phyloP scores from a whole-genome alignment of 2,113 vertebrate genomes.

The Notarius lentiginosus region DNA sequence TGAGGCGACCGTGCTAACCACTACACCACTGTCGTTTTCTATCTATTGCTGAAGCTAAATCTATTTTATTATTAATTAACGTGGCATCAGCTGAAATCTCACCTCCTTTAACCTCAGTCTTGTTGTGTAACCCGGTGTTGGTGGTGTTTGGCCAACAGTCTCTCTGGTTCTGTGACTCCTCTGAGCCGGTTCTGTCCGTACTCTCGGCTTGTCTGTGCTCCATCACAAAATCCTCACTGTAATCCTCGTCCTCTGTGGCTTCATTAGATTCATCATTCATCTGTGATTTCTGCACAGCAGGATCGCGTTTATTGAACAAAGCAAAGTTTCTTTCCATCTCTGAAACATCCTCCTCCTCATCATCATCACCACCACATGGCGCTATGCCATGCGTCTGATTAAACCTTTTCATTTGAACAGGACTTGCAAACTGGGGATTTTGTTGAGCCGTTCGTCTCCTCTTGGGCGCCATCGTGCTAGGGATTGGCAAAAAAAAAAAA shows the following conservation, averaged over 20 bases:
- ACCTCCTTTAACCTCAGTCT: conserved; percentile 50
- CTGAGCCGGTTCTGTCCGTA: not conserved
- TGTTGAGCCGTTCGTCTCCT: not conserved
- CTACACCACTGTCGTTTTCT: too few relatives aligned
- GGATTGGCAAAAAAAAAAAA: not conserved
- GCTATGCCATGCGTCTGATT: not conserved
- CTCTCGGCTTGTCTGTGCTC: not conserved
- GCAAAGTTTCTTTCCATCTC: conserved; percentile 59
- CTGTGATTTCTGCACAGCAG: not conserved
- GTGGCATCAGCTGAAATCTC: not conserved
- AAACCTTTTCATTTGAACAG: not conserved
- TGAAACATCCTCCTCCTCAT: conserved; percentile 34
- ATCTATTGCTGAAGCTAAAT: not conserved
- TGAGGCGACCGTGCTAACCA: too few relatives aligned
- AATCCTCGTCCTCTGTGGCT: conserved; percentile 20
- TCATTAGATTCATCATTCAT: conserved; percentile 4
- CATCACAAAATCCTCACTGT: not conserved
- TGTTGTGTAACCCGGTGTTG: not conserved
- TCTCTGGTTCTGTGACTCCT: not conserved
- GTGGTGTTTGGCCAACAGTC: not conserved
- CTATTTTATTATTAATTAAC: not conserved
- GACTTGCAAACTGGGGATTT: too few relatives aligned
- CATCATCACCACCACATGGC: conserved; percentile 12
- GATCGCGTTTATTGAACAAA: conserved; percentile 29
- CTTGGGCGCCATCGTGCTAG: not conserved